Conservation (phyloP, 2,888 invertebrate species). For the Matsumyia berberina region DNA sequence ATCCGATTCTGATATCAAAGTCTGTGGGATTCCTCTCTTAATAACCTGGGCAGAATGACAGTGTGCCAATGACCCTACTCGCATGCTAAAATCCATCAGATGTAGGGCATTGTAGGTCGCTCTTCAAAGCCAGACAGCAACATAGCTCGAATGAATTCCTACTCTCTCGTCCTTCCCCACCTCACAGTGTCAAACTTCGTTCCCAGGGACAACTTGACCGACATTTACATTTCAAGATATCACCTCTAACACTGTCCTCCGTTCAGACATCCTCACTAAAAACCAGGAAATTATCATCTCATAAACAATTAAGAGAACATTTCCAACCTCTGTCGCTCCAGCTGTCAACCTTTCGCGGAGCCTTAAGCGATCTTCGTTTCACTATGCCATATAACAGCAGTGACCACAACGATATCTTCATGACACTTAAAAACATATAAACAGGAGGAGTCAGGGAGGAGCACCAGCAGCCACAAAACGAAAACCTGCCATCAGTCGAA, state of each 20-base stretch:
- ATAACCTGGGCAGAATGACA: too few species aligned
- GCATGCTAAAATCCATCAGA: too few species aligned
- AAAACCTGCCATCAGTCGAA: constrained; percentile 34
- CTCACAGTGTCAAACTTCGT: neutral
- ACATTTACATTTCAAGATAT: constrained; percentile 54
- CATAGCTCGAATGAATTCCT: too few species aligned
- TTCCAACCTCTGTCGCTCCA: constrained; percentile 21
- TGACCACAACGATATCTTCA: constrained; percentile 49
- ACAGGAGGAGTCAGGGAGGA: constrained; percentile 9
- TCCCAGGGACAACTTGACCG: constrained; percentile 38
- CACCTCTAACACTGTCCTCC: constrained; percentile 15
- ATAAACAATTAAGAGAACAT: constrained; percentile 66
- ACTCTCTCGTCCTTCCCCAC: neutral
- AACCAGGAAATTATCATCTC: constrained; percentile 60
- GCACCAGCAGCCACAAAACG: constrained; percentile 9
- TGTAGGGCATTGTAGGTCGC: too few species aligned
- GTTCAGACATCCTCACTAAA: constrained; percentile 20
- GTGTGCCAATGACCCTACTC: too few species aligned
- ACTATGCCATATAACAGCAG: constrained; percentile 13
- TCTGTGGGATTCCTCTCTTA: too few species aligned
- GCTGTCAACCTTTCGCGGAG: constrained; percentile 41
- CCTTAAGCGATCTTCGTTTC: constrained; percentile 12
- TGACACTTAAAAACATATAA: constrained; percentile 61
- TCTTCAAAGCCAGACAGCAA: too few species aligned
- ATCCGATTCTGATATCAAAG: too few species aligned